phyloP scores from a whole-genome alignment of 1,140 invertebrate species.

The Oryctes rhinoceros region DNA sequence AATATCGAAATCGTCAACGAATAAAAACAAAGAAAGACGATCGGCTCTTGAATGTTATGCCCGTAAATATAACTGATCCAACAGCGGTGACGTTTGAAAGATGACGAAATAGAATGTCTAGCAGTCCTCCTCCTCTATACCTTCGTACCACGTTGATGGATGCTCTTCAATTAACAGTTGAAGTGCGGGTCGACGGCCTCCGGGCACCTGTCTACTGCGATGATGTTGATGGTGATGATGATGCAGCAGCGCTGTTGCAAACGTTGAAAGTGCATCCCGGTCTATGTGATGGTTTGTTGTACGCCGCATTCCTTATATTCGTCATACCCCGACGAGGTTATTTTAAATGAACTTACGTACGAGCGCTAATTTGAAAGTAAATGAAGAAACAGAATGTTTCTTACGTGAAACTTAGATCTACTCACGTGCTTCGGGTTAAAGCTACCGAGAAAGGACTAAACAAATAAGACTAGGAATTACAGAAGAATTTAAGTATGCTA shows the following conservation, averaged over 20 bases:
- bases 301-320: slow-evolving; percentile 24
- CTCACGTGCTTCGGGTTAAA: too few species aligned
- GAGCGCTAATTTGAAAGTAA: not conserved
- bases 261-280: not conserved
- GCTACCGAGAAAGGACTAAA: too few species aligned
- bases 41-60: not conserved
- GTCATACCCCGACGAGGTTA: slow-evolving; percentile 26
- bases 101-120: slow-evolving; percentile 11
- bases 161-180: slow-evolving; percentile 37
- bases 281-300: not conserved
- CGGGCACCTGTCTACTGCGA: slow-evolving; percentile 14
- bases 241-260: not conserved
- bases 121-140: not conserved
- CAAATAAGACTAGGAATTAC: too few species aligned
- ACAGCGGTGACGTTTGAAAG: not conserved
- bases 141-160: slow-evolving; percentile 27
- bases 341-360: not conserved
- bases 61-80: not conserved
- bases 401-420: too few species aligned
- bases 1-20: not conserved
- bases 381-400: not conserved
- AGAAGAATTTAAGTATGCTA: too few species aligned
- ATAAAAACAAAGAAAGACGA: not conserved
- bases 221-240: slow-evolving; percentile 5
- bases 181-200: slow-evolving; percentile 26